Evolutionary conservation across 2,113 vertebrate species (phyloP).

Genomic region (Myanophis thanlyinensis): DNA sequence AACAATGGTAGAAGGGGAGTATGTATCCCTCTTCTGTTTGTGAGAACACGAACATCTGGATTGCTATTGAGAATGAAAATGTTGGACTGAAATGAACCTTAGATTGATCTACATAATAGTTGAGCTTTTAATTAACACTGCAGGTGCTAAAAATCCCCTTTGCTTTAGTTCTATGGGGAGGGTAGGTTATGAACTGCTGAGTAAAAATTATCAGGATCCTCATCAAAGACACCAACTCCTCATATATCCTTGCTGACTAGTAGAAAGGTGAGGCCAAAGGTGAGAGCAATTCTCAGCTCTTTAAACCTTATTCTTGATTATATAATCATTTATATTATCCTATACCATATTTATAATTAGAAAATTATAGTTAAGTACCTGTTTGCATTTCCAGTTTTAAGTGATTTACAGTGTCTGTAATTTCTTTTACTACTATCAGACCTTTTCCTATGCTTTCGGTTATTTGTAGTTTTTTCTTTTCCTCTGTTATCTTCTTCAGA

Average conservation of each 20-base stretch:
- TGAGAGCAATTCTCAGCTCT: background rate
- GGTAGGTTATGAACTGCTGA: background rate
- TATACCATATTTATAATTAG: background rate
- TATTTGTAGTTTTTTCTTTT: slow-evolving; percentile 74
- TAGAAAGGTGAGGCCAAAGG: too few species aligned
- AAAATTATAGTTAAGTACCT: slow-evolving; percentile 69
- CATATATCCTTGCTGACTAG: background rate
- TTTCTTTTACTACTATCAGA: slow-evolving; percentile 89
- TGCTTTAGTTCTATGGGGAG: background rate
- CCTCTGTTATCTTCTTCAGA: slow-evolving; percentile 82
- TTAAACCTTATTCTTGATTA: background rate
- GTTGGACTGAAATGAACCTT: background rate
- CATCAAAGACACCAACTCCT: background rate
- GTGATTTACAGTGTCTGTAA: slow-evolving; percentile 77
- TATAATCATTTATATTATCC: background rate
- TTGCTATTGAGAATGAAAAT: background rate
- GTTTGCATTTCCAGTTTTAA: slow-evolving; percentile 75
- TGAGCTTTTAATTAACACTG: background rate
- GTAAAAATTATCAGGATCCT: background rate
- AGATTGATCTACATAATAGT: background rate
- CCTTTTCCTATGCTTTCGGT: slow-evolving; percentile 77
- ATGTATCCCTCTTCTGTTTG: background rate
- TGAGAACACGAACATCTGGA: background rate
- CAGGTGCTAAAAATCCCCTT: background rate
- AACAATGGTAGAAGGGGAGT: background rate